These are phyloP conservation scores for Chelon auratus DNA, from an alignment of 2,797 vertebrate species.

Conservation along the genomic window DNA sequence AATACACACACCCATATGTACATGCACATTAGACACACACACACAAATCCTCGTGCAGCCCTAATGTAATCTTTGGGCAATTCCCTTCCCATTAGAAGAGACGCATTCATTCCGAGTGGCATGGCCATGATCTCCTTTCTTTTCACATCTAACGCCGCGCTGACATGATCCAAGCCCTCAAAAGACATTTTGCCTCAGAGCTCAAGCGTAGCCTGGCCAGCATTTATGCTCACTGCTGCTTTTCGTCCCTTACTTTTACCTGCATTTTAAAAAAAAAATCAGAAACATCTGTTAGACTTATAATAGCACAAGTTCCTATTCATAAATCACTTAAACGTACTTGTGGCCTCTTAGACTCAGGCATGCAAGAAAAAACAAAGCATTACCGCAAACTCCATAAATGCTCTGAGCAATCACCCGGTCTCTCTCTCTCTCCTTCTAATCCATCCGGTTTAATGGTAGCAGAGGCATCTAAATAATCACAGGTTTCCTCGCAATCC, in stretches of 20 bases:
- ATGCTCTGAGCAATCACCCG: constrained; percentile 42
- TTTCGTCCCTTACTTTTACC: not conserved
- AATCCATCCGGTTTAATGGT: constrained; percentile 63
- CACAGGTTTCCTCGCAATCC: constrained; percentile 58
- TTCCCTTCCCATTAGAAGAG: constrained; percentile 41
- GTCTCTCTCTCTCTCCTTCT: constrained; percentile 31
- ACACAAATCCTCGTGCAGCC: constrained; percentile 21
- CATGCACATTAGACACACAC: constrained; percentile 23
- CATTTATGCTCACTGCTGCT: too few species aligned
- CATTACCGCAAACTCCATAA: constrained; percentile 57
- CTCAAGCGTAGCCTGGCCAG: not conserved
- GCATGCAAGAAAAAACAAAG: constrained; percentile 44
- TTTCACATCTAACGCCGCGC: constrained; percentile 23
- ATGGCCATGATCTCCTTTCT: constrained; percentile 46
- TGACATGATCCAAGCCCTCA: not conserved
- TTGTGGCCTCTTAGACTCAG: constrained; percentile 49
- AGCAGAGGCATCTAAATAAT: constrained; percentile 68
- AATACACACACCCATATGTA: constrained; percentile 25
- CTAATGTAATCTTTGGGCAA: constrained; percentile 38
- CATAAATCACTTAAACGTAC: constrained; percentile 46
- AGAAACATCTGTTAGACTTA: too few species aligned
- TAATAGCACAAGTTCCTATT: not conserved
- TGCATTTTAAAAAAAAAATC: not conserved
- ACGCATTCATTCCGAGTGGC: constrained; percentile 24
- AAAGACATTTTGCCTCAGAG: constrained; percentile 4